A percentile compares a stretch with the other conserved stretches of the same genome.
phyloP scores from a whole-genome alignment of 2,888 invertebrate genomes.

The Mythimna vitellina region DNA sequence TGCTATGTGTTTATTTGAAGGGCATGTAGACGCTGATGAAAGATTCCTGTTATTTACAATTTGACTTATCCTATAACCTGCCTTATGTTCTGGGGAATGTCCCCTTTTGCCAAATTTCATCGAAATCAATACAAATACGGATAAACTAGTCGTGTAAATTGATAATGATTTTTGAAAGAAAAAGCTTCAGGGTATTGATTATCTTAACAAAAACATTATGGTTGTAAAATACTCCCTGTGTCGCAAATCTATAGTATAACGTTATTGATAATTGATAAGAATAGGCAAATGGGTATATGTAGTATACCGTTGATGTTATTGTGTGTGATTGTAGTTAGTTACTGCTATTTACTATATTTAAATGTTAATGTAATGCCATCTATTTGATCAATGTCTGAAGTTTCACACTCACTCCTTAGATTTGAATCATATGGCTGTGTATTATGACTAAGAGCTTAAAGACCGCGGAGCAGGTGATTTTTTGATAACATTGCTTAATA shows the following conservation, averaged over 20 bases:
- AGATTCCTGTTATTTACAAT: neutral
- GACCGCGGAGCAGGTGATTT: too few relatives aligned
- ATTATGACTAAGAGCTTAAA: neutral
- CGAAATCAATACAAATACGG: neutral
- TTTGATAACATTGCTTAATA: conserved; percentile 3
- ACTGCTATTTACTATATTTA: neutral
- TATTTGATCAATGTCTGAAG: neutral
- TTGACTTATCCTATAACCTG: neutral
- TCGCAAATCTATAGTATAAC: conserved; percentile 1
- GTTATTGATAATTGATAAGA: conserved; percentile 27
- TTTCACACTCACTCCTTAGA: neutral
- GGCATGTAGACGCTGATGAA: neutral
- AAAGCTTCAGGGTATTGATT: neutral
- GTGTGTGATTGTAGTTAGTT: conserved; percentile 2
- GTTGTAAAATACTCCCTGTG: neutral
- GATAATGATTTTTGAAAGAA: neutral
- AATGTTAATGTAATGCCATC: conserved; percentile 1
- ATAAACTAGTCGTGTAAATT: neutral
- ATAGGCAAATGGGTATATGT: conserved; percentile 1
- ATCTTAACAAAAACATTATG: neutral
- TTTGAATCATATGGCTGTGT: neutral
- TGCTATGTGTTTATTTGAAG: neutral
- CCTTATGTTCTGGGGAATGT: neutral
- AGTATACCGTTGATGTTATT: neutral
- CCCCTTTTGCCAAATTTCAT: conserved; percentile 2